Conservation (phyloP, 2,888 invertebrate genomes). For the Exephanes ischioxanthus region DNA sequence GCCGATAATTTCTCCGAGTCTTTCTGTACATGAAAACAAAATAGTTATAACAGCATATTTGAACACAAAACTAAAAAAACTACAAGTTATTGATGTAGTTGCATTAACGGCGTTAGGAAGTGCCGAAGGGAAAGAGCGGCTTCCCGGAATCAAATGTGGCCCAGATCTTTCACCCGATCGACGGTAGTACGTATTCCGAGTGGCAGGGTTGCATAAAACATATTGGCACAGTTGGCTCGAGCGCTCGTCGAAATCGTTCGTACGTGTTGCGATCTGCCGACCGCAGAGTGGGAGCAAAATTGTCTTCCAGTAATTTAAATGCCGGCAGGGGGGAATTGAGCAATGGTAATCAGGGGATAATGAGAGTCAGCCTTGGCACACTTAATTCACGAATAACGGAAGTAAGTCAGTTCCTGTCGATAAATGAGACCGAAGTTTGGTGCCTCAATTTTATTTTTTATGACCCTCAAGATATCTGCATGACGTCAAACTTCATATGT, state of each 20-base stretch:
- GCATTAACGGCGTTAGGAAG: conserved; percentile 9
- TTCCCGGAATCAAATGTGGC: conserved; percentile 53
- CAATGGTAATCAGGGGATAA: background rate
- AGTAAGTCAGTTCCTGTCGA: background rate
- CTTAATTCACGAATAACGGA: background rate
- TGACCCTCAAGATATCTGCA: no score
- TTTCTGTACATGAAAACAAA: background rate
- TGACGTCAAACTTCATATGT: no score
- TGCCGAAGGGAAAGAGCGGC: conserved; percentile 15
- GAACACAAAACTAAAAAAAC: background rate
- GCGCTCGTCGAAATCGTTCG: conserved; percentile 29
- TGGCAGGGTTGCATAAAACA: conserved; percentile 58
- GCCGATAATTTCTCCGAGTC: background rate
- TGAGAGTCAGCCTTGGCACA: background rate
- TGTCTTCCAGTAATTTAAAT: background rate
- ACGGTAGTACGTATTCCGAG: conserved; percentile 48
- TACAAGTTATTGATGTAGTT: background rate
- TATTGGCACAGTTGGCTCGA: conserved; percentile 62
- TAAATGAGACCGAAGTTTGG: no score
- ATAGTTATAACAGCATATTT: background rate
- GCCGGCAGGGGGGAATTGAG: background rate
- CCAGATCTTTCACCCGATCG: conserved; percentile 53
- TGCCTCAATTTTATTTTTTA: no score
- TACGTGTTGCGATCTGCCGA: background rate
- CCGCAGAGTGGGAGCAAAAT: background rate